Percentiles rank a stretch among this genome's conserved stretches.
Evolutionary conservation across 2,113 vertebrate genomes (phyloP).

Genomic region (Amphiprion percula): DNA sequence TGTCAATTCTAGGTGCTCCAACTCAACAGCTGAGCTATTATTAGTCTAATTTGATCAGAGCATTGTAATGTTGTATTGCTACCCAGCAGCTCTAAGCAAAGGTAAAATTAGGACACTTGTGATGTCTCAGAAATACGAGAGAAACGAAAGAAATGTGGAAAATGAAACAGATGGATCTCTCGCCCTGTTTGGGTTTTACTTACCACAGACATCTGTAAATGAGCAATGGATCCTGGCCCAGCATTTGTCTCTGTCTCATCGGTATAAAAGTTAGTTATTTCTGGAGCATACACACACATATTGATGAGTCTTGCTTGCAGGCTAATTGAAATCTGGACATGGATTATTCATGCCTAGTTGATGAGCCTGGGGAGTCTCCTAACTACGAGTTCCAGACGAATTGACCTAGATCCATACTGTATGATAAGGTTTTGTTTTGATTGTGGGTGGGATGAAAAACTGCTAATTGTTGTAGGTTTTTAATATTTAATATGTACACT

Average conservation of each 20-base stretch:
- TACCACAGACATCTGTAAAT: slow-evolving; percentile 76
- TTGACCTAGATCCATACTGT: slow-evolving; percentile 65
- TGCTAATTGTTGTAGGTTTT: neutral
- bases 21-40: slow-evolving; percentile 38
- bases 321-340: slow-evolving; percentile 78
- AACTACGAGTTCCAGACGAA: slow-evolving; percentile 64
- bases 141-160: neutral
- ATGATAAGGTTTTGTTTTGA: slow-evolving; percentile 33
- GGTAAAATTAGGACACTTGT: neutral
- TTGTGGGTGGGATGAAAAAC: slow-evolving; percentile 15
- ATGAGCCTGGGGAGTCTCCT: slow-evolving; percentile 73
- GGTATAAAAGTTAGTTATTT: slow-evolving; percentile 65
- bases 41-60: slow-evolving; percentile 42
- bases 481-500: neutral
- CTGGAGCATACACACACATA: slow-evolving; percentile 39
- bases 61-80: neutral
- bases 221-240: slow-evolving; percentile 53
- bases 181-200: slow-evolving; percentile 58
- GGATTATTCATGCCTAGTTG: slow-evolving; percentile 77
- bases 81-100: slow-evolving; percentile 16
- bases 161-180: slow-evolving; percentile 38
- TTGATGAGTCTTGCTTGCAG: slow-evolving; percentile 65
- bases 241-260: slow-evolving; percentile 55
- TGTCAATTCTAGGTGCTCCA: slow-evolving; percentile 2
- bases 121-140: slow-evolving; percentile 6